Conservation (phyloP, 2,797 vertebrate genomes). For the Brotula barbata region DNA sequence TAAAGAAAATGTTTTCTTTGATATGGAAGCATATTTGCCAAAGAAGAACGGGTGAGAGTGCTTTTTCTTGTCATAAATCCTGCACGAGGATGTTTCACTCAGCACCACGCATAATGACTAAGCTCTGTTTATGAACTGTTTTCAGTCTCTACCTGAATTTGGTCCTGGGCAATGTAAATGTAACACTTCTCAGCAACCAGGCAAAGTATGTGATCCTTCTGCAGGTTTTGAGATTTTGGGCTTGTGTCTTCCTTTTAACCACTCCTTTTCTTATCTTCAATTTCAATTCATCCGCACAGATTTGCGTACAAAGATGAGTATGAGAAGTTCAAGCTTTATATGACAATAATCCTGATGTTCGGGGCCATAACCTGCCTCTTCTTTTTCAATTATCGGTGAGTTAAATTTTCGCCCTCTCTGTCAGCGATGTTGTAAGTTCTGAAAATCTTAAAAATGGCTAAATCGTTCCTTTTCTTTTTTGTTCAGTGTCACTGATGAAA, state of each 20-base stretch:
- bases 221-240: not conserved
- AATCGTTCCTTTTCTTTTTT: not conserved
- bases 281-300: constrained; percentile 64
- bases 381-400: constrained; percentile 92
- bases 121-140: not conserved
- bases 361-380: constrained; percentile 94
- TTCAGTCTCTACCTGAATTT: constrained; percentile 92
- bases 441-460: not conserved
- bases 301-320: constrained; percentile 99
- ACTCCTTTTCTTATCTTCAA: too few species aligned
- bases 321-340: constrained; percentile 97
- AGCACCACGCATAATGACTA: not conserved
- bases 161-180: constrained; percentile 95
- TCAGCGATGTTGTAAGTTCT: not conserved
- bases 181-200: constrained; percentile 96
- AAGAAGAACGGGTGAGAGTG: constrained; percentile 91
- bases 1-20: constrained; percentile 91
- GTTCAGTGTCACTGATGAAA: constrained; percentile 92
- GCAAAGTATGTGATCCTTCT: constrained; percentile 85
- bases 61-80: not conserved
- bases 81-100: not conserved
- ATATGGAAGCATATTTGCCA: constrained; percentile 98
- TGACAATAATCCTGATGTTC: constrained; percentile 96
- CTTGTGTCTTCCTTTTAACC: not conserved
- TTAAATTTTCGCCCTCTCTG: not conserved